Base-by-base conservation (phyloP, 2,797 vertebrate genomes). In the Bovichtus variegatus region DNA sequence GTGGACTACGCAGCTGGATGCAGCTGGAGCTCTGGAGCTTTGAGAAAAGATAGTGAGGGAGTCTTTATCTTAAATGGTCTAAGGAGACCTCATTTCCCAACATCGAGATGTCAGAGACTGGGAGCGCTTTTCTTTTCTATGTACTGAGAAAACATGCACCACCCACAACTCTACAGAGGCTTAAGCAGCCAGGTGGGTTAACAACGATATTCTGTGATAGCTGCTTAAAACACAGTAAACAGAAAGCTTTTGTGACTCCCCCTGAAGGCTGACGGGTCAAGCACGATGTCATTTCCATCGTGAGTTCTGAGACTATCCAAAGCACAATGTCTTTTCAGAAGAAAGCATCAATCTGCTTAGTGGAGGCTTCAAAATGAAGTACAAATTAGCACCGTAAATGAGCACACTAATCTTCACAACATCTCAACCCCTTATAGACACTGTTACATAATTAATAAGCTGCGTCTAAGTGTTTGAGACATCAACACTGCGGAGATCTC, bases 131-230 rank as follows among this genome's bases (percentile, higher is more conserved):
- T 82, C 38, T 65, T 69, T 65, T 41, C 44, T 63, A 23, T 27
- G 44, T 65, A 53, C 18, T 69, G 18, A 60, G 38, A 64, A 57
- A 80, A 49, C 43, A 47, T 21, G 21, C 13, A 36, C 9, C 34
- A 49, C 64, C 57, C 55, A 61, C 62, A 51, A 19, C 70, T 65
- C 72, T 4, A 18, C 8, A 38, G 47, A 72, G 47, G 31, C 15
- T 64, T 9, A 1, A n/a, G 21, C 2, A 34, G 51, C 2, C 41
- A 58, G 71, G 59, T 75, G 57, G 60, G 44, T 58, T 61, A 68
- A 79, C 82, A 86, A 74, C 78, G 62, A 82, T 50, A 34, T 21
- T 62, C 49, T 77, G 59, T 76, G 49, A 63, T n/a, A 49, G 49
- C 13, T 4, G 46, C 19, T 31, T 21, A 18, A 43, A 75, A 72